Base-by-base conservation (phyloP, 2,888 invertebrate genomes). In the Harmothoe impar region DNA sequence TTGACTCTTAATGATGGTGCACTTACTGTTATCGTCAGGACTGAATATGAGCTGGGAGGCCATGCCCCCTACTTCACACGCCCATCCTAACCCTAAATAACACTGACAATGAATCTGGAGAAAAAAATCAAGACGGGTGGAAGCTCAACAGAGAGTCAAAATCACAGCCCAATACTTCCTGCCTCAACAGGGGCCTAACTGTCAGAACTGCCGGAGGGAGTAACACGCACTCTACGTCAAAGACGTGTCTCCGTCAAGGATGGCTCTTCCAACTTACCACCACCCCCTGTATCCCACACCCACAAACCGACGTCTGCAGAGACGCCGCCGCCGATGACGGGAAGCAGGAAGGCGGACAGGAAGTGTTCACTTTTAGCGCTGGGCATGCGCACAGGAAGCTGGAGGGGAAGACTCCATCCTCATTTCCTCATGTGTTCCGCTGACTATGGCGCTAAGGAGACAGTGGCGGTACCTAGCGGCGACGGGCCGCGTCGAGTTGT, bases 391-490 rank as follows among this genome's bases (percentile, higher is more conserved):
- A 25, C 81, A 81, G 81, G 81, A 81, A 81, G 43, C 15, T 23
- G 72, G 35, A 81, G 35, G 33, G 81, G 81, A 81, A 81, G 81
- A 17, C 81, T 81, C 81, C 35, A 43, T 43, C n/a, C 33, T 81
- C 81, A 81, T 81, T 81, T 81, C 81, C 81, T 81, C 35, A 43
- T 81, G 35, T 81, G 81, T 81, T 81, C 81, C 81, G 81, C 35
- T 43, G 81, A 35, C 35, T 25, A 81, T 33, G 81, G 81, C 35
- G 43, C 35, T 20, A 25, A 33, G 81, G 81, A 81, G 81, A 81
- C 81, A 43, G 33, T 81, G 81, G 33, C 81, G 81, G 35, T 43
- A 25, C 43, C 43, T 81, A 81, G 35, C 43, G 81, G 43, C 81
- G 43, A 25, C 81, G 33, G 81, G 35, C 20, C 43, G 33, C 20